phyloP scores from a whole-genome alignment of 2,113 vertebrate genomes.

The Gobio gobio region DNA sequence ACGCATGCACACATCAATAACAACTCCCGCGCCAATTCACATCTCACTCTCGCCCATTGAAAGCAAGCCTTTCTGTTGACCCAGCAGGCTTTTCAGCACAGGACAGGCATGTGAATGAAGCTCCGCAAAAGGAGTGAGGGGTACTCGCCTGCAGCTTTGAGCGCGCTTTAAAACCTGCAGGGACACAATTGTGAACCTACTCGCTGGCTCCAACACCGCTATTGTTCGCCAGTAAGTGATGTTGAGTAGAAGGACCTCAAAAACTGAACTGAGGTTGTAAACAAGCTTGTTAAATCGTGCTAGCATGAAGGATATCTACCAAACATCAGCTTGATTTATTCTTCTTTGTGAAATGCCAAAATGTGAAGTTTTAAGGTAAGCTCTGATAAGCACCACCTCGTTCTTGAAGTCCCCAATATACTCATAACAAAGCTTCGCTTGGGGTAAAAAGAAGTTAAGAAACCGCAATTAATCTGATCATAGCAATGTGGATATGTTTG shows the following conservation, averaged over 20 bases:
- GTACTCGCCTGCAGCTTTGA: slow-evolving; percentile 64
- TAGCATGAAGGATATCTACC: slow-evolving; percentile 14
- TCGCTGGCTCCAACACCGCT: slow-evolving; percentile 49
- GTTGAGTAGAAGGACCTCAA: slow-evolving; percentile 42
- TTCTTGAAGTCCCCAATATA: too few relatives aligned
- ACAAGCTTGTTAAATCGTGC: slow-evolving; percentile 37
- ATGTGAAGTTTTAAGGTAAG: background rate
- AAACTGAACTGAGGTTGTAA: slow-evolving; percentile 36
- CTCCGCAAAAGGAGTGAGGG: slow-evolving; percentile 64
- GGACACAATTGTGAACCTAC: slow-evolving; percentile 69
- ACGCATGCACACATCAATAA: slow-evolving; percentile 21
- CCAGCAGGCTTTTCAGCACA: slow-evolving; percentile 65
- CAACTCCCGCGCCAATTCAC: slow-evolving; percentile 30
- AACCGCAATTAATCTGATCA: too few relatives aligned
- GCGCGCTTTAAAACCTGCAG: slow-evolving; percentile 56
- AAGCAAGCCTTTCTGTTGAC: slow-evolving; percentile 77
- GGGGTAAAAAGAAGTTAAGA: too few relatives aligned
- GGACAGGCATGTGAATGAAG: slow-evolving; percentile 67
- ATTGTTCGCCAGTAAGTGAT: slow-evolving; percentile 38
- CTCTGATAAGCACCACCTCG: background rate
- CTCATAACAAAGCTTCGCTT: too few relatives aligned
- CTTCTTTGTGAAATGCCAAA: background rate
- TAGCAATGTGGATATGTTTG: too few relatives aligned
- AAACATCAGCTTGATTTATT: background rate
- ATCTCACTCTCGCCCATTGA: slow-evolving; percentile 65